Conservation (phyloP, 2,797 vertebrate species). For the Falco columbarius region DNA sequence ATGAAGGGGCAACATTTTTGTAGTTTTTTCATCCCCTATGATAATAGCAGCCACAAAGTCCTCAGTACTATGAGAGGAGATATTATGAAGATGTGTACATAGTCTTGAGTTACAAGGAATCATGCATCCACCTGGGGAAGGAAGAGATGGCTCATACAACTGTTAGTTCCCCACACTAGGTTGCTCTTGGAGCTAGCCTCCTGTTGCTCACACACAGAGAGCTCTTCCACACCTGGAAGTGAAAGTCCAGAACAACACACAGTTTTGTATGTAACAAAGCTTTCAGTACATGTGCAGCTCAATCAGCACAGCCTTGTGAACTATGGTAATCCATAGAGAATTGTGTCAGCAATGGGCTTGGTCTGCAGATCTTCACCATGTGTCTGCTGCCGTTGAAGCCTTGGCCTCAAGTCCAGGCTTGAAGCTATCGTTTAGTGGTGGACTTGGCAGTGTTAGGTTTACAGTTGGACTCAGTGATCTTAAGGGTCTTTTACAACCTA, state of each 20-base stretch:
- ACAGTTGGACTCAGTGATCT: background rate
- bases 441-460: background rate
- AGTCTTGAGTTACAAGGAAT: background rate
- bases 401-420: background rate
- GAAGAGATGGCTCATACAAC: background rate
- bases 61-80: background rate
- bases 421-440: background rate
- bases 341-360: background rate
- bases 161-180: background rate
- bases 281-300: background rate
- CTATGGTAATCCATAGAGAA: background rate
- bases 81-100: background rate
- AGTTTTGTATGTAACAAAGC: background rate
- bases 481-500: background rate
- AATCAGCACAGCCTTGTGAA: accelerated
- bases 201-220: background rate
- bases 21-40: background rate
- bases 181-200: background rate
- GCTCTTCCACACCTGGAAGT: background rate
- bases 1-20: background rate
- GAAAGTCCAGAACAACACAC: background rate
- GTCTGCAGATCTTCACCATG: background rate
- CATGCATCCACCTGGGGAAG: background rate
- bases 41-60: background rate
- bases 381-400: background rate